Evolutionary conservation across 2,888 invertebrate species (phyloP).

Genomic region (Esperia sulphurella): DNA sequence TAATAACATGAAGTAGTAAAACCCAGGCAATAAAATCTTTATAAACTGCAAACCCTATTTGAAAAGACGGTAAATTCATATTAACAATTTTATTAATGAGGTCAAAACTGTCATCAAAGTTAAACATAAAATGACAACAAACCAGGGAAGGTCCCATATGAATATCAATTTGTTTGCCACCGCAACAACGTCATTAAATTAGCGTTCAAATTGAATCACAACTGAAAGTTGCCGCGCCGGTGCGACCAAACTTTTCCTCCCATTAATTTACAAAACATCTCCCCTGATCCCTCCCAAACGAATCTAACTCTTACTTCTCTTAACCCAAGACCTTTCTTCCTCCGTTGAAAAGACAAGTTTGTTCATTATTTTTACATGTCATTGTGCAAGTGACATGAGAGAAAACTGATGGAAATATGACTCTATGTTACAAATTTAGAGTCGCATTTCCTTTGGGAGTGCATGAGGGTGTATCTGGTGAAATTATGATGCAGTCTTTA

Average conservation of each 20-base stretch:
- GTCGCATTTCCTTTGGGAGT: constrained; percentile 44
- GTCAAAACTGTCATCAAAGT: constrained; percentile 19
- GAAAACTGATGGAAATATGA: constrained; percentile 43
- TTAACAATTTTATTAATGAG: constrained; percentile 1
- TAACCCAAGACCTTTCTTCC: constrained; percentile 52
- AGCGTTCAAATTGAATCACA: constrained; percentile 79
- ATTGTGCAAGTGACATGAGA: constrained; percentile 74
- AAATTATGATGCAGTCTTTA: constrained; percentile 80
- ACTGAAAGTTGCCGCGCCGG: constrained; percentile 72
- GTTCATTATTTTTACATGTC: constrained; percentile 80
- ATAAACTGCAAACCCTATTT: no score
- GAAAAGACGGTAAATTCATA: no score
- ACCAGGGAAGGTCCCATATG: constrained; percentile 70
- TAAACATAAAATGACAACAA: constrained; percentile 58
- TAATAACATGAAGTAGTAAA: no score
- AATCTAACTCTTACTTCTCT: constrained; percentile 43
- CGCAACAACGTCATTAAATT: constrained; percentile 75
- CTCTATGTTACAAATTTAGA: constrained; percentile 49
- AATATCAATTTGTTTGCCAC: constrained; percentile 77
- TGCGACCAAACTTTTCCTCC: constrained; percentile 77
- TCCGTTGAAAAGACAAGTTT: constrained; percentile 52
- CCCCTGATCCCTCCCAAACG: constrained; percentile 34
- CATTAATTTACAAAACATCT: constrained; percentile 78
- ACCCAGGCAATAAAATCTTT: no score
- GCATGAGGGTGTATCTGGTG: constrained; percentile 72